Base-by-base conservation (phyloP, 1,140 invertebrate species). In the Ylistrum balloti region DNA sequence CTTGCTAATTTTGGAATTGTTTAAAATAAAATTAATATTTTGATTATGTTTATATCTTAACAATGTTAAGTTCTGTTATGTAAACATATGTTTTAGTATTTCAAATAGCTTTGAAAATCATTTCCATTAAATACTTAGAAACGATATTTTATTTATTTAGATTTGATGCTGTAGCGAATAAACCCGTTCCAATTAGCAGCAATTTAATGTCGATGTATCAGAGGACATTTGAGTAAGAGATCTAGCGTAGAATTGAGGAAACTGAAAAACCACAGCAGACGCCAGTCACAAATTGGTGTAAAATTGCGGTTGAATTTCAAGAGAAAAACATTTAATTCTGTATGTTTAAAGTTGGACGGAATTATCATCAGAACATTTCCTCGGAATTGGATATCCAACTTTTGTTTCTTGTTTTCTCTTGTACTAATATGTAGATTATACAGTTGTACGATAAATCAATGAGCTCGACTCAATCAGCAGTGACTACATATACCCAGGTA, bases 241-340 rank as follows among this genome's bases (percentile, higher is more conserved):
- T 74, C n/a, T 74, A 2, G 13, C n/a, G 56, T 22, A 74, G 28
- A 74, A 74, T 74, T 74, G 56, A 74, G 56, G 17, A 74, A 17
- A 17, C 17, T 74, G 56, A 74, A 45, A 74, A 74, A 74, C 56
- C 56, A 28, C 56, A 74, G 56, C n/a, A n/a, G n/a, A 74, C 56
- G 56, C 56, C 56, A 28, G 22, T 28, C 56, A 74, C 56, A 74
- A 74, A 74, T 74, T 74, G 56, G 56, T 74, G 56, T 74, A 74
- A 74, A 74, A n/a, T 28, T 74, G 22, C 7, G 56, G 56, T 74
- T 28, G 56, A 17, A 13, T 38, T 9, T 48, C 13, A 20, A n/a
- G 22, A 74, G 56, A 7, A 74, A n/a, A 28, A 9, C 9, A 74
- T 74, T 74, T 74, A 22, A n/a, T n/a, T 45, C 20, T 17, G 41